These are phyloP conservation scores for Limnephilus auricula DNA, from an alignment of 2,888 invertebrate species.

Conservation along the genomic window DNA sequence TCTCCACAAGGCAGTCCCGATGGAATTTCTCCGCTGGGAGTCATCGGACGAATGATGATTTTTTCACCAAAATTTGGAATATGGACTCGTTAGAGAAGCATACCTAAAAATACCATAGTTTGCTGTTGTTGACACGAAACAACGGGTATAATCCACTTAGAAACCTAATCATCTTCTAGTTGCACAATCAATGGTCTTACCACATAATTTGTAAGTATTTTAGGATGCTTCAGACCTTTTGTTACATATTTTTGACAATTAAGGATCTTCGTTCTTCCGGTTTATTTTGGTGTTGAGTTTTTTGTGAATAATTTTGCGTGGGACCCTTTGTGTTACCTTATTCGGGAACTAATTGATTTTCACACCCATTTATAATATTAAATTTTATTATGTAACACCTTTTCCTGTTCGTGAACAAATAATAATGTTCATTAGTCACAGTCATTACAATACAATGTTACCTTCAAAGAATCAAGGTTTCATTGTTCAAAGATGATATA, in stretches of 20 bases:
- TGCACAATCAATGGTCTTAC: background rate
- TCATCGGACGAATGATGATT: too few relatives aligned
- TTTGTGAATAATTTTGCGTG: background rate
- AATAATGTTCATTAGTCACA: too few relatives aligned
- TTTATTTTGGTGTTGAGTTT: background rate
- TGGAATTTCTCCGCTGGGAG: too few relatives aligned
- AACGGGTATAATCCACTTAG: background rate
- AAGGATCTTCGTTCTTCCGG: background rate
- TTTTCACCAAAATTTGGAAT: too few relatives aligned
- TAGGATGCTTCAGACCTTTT: constrained; percentile 2
- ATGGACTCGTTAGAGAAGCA: too few relatives aligned
- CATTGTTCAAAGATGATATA: too few relatives aligned
- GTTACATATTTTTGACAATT: background rate
- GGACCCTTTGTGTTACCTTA: background rate
- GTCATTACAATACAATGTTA: too few relatives aligned
- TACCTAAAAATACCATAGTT: too few relatives aligned
- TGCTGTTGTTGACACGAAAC: background rate
- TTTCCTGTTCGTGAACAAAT: background rate
- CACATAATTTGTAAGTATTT: background rate
- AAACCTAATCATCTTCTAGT: background rate
- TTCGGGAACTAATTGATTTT: background rate
- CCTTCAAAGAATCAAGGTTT: too few relatives aligned
- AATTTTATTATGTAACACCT: background rate
- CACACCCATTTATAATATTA: background rate
- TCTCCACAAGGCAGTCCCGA: too few relatives aligned